Evolutionary conservation across 1,140 invertebrate genomes (phyloP), one percentile per base, ranked within the genome.

Genomic region (Megathymus violae): DNA sequence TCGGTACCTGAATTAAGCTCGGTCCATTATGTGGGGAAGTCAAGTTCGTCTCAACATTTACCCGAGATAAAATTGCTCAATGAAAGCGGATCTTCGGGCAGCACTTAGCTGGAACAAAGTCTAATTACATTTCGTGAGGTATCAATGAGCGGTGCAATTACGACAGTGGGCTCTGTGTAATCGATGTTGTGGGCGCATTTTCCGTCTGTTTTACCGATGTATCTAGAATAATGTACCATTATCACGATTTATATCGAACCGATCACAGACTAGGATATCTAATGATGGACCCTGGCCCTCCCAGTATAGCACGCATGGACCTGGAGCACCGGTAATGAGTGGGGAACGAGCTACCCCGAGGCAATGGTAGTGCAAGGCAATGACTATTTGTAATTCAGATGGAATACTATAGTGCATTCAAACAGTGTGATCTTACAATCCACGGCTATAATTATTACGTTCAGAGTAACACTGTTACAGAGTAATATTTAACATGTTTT

Each of bases 181-280:
- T 89, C 74, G 80, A 64, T 68, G 72, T 71, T 71, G 61, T 70
- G 76, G 73, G 83, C 75, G 72, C 76, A 74, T 84, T 88, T 85
- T 82, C 76, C 78, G 75, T 76, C 78, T 85, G 78, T 85, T 85
- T 86, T 81, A 74, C 74, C 72, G 78, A 78, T 77, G 78, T 77
- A 78, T 79, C 84, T 82, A 80, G 82, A 85, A 87, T 87, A 85
- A 89, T 87, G 73, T 87, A 82, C 82, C 80, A 89, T 89, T 89
- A 89, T 74, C 80, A 85, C 85, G 86, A 85, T 89, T 89, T 85
- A 87, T 89, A 86, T 82, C 76, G 73, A 71, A 76, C 64, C 80
- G 80, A 85, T 85, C 79, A 78, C 74, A 64, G 81, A 64, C 73
- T 72, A 67, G 73, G 69, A 71, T 63, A 69, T 64, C 79, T 89